phyloP scores from a whole-genome alignment of 2,888 invertebrate species.

The Melinopterus prodromus region DNA sequence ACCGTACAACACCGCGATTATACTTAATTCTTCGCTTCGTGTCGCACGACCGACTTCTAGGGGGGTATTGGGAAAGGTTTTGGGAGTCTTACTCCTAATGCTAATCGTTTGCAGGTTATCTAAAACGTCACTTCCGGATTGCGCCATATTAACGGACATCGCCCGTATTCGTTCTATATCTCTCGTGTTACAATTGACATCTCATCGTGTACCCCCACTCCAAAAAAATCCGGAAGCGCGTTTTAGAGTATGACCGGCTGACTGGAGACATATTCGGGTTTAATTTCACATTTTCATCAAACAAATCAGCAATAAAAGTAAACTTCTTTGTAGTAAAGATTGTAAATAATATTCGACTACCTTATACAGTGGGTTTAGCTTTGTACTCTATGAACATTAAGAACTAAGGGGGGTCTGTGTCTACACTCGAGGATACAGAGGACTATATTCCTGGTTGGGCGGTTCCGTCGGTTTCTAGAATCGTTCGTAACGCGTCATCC shows the following conservation, averaged over 20 bases:
- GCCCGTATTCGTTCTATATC: no score
- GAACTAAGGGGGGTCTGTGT: neutral
- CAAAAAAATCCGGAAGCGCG: neutral
- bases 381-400: neutral
- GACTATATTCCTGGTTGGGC: neutral
- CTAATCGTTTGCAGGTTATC: neutral
- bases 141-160: no score
- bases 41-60: neutral
- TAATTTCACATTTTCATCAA: neutral
- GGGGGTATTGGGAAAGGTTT: neutral
- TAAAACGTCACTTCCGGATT: conserved; percentile 5
- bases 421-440: neutral
- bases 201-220: no score
- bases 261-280: neutral
- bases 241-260: neutral
- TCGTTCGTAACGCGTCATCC: neutral
- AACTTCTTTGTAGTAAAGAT: no score
- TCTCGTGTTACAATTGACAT: no score
- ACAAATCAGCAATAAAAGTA: neutral
- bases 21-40: neutral
- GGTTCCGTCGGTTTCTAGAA: neutral
- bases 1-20: conserved; percentile 49
- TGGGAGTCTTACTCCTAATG: neutral
- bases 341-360: no score
- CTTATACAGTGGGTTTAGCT: neutral